Conservation (phyloP, 2,888 invertebrate species). For the Nineta flava region DNA sequence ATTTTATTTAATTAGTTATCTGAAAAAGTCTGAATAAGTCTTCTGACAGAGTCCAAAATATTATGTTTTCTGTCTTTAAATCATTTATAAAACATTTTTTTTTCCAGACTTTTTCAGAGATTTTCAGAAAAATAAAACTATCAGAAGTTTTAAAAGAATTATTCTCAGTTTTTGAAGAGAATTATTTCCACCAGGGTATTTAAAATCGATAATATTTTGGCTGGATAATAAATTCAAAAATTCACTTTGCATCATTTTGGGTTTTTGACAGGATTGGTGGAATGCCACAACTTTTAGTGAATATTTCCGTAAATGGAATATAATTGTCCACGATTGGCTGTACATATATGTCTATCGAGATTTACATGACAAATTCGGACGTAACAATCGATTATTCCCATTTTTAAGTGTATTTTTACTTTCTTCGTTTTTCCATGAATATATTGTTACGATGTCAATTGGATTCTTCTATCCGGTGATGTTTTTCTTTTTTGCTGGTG, state of each 20-base stretch:
- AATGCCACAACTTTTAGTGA: conserved; percentile 63
- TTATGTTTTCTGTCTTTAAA: too few species aligned
- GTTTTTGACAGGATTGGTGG: conserved; percentile 77
- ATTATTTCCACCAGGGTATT: too few species aligned
- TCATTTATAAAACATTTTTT: too few species aligned
- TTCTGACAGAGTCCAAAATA: too few species aligned
- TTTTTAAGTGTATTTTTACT: conserved; percentile 54
- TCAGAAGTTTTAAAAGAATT: too few species aligned
- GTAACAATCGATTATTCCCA: conserved; percentile 32
- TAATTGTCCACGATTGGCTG: conserved; percentile 89
- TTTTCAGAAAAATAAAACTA: too few species aligned
- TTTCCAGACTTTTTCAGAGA: too few species aligned
- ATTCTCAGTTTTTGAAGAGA: neutral
- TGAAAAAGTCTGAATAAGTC: too few species aligned
- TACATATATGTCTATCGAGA: conserved; percentile 80
- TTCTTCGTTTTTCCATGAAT: conserved; percentile 80
- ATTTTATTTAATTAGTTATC: too few species aligned
- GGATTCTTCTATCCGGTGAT: conserved; percentile 81
- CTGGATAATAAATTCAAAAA: too few species aligned
- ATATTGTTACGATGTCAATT: conserved; percentile 60
- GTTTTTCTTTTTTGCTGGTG: conserved; percentile 56
- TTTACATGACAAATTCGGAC: conserved; percentile 27
- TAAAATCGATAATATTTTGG: too few species aligned
- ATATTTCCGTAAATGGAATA: conserved; percentile 91
- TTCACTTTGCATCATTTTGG: too few species aligned